phyloP scores from a whole-genome alignment of 2,797 vertebrate genomes.

The Aythya fuligula region DNA sequence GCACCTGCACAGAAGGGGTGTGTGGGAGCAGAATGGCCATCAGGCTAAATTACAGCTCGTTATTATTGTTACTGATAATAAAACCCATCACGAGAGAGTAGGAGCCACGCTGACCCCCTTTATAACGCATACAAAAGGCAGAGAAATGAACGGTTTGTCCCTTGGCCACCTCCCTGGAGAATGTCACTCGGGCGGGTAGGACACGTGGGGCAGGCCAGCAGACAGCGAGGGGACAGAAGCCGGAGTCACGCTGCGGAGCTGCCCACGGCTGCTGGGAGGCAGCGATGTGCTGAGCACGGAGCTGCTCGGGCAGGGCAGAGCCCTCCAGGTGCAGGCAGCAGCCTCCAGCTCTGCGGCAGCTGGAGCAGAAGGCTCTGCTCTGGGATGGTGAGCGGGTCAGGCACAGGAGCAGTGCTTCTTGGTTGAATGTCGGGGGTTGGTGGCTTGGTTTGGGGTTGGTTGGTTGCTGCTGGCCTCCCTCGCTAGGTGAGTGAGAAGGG shows the following conservation, averaged over 20 bases:
- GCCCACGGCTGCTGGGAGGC: background rate
- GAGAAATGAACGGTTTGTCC: constrained; percentile 44
- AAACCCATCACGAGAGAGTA: background rate
- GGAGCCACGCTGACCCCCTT: constrained; percentile 6
- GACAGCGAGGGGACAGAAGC: background rate
- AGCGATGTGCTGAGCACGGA: background rate
- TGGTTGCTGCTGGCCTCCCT: background rate
- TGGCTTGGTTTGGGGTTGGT: too few relatives aligned
- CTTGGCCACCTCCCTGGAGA: background rate
- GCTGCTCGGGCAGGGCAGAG: fast-evolving
- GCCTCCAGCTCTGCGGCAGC: background rate
- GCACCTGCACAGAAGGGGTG: background rate
- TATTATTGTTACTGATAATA: constrained; percentile 35
- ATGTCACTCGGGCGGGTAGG: background rate
- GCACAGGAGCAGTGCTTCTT: background rate
- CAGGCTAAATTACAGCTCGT: constrained; percentile 33
- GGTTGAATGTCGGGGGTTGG: too few relatives aligned
- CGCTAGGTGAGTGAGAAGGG: background rate
- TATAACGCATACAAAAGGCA: constrained; percentile 31
- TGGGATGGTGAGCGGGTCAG: background rate
- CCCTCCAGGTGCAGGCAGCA: background rate
- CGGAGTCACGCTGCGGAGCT: background rate
- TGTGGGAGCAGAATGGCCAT: background rate
- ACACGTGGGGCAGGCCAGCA: background rate
- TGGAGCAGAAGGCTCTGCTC: background rate